phyloP scores from a whole-genome alignment of 1,140 invertebrate species.

The Drosophila simulans region DNA sequence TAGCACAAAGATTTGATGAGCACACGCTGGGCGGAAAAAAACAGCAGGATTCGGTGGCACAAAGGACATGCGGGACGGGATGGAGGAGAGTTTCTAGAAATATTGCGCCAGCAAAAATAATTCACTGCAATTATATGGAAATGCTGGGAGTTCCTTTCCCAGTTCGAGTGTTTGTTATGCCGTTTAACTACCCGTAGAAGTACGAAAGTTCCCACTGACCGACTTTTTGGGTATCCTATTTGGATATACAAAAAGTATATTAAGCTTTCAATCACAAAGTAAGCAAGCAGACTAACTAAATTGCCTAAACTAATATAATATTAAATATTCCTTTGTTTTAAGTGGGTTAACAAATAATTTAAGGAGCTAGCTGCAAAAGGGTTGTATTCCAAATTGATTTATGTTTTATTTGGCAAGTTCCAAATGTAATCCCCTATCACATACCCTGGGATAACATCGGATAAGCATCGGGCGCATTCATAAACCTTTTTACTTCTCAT shows the following conservation, averaged over 20 bases:
- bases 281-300: too few relatives aligned
- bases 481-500: conserved; percentile 42
- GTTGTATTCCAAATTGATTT: background rate
- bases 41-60: conserved; percentile 8
- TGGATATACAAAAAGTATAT: background rate
- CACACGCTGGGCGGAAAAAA: conserved; percentile 29
- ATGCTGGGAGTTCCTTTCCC: conserved; percentile 18
- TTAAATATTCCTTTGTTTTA: too few relatives aligned
- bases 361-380: background rate
- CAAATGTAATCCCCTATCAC: background rate
- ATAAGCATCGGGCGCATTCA: conserved; percentile 28
- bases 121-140: conserved; percentile 59
- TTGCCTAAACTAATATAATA: too few relatives aligned
- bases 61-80: background rate
- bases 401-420: background rate
- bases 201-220: background rate
- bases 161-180: conserved; percentile 38
- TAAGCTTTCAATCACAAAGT: background rate
- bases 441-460: conserved; percentile 24
- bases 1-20: conserved; percentile 74
- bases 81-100: conserved; percentile 18
- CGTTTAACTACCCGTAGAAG: conserved; percentile 32
- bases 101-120: conserved; percentile 48
- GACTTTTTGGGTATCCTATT: background rate
- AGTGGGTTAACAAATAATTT: too few relatives aligned